Evolutionary conservation across 2,113 vertebrate genomes (phyloP), one percentile per base, ranked within the genome.

Genomic region (Entomyzon cyanotis): DNA sequence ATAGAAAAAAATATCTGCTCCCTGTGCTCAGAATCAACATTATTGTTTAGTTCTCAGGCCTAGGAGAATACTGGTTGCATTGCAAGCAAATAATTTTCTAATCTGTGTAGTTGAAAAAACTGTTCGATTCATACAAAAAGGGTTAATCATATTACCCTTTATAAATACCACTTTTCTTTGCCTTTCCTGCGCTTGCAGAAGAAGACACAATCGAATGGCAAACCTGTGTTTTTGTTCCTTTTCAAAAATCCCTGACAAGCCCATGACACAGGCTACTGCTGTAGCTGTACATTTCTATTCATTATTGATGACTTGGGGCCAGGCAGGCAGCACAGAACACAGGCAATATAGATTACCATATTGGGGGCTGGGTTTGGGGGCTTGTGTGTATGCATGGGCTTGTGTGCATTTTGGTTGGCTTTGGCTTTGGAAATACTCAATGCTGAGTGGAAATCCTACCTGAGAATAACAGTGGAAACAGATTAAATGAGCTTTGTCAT

Each of bases 281-380:
- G 97, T 97, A 98, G 98, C 97, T 98, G 98, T 99, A 99, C 98
- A 97, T 98, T 98, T 98, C 98, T 98, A 99, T 99, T 99, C 98
- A 99, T 99, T 99, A 99, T 99, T 99, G 98, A 99, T 99, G 98
- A 97, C 97, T 97, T 97, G 98, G 98, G 98, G 98, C 98, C 97
- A 97, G 98, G 98, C 98, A 98, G 98, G 98, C 98, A 98, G 98
- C 98, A 96, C 94, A 98, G 98, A 98, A 98, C 98, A 98, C 98
- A 98, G 97, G 98, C 98, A 98, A 97, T 98, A 98, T 98, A 97
- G 98, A 99, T 99, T 98, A 98, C 97, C 97, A 95, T 97, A 94
- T 3, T 95, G 95, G 95, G 95, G 93, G 93, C 89, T 96, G 96
- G 94, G 91, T 88, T 93, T 67, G 49, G 77, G 87, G 70, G 37